Conservation (phyloP, 1,140 invertebrate species). For the Aethina tumida region DNA sequence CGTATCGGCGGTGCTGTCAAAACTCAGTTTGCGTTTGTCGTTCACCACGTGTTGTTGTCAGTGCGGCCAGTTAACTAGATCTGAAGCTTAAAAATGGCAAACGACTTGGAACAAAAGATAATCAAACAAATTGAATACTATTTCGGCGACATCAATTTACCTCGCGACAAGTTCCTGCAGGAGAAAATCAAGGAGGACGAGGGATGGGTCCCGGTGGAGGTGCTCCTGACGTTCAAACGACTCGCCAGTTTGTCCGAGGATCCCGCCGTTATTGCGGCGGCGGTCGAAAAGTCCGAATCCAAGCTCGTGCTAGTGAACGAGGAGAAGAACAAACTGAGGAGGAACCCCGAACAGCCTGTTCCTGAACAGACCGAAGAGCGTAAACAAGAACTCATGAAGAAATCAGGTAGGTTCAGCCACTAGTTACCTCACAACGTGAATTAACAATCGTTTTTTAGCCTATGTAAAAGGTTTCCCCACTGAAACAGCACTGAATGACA, state of each 20-base stretch:
- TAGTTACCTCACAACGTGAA: neutral
- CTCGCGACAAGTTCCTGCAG: constrained; percentile 80
- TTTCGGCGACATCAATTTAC: constrained; percentile 78
- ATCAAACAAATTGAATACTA: constrained; percentile 58
- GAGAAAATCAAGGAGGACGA: constrained; percentile 75
- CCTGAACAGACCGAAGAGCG: constrained; percentile 79
- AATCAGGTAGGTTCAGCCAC: constrained; percentile 42
- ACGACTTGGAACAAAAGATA: constrained; percentile 45
- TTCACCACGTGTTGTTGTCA: no score
- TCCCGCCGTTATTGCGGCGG: constrained; percentile 56
- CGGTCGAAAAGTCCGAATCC: constrained; percentile 64
- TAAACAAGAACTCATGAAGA: constrained; percentile 60
- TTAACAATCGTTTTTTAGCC: constrained; percentile 34
- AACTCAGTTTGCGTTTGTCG: no score
- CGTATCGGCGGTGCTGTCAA: no score
- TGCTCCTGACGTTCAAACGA: constrained; percentile 82
- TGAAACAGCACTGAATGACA: constrained; percentile 55
- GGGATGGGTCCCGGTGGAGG: constrained; percentile 80
- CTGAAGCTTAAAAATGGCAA: constrained; percentile 29
- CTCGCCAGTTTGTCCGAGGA: constrained; percentile 65
- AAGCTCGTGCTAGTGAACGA: constrained; percentile 72
- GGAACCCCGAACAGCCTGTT: constrained; percentile 63
- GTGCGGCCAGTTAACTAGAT: no score
- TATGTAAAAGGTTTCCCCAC: constrained; percentile 86
- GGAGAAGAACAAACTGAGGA: constrained; percentile 70